Conservation (phyloP, 2,888 invertebrate species). For the Cheilosia vulpina region DNA sequence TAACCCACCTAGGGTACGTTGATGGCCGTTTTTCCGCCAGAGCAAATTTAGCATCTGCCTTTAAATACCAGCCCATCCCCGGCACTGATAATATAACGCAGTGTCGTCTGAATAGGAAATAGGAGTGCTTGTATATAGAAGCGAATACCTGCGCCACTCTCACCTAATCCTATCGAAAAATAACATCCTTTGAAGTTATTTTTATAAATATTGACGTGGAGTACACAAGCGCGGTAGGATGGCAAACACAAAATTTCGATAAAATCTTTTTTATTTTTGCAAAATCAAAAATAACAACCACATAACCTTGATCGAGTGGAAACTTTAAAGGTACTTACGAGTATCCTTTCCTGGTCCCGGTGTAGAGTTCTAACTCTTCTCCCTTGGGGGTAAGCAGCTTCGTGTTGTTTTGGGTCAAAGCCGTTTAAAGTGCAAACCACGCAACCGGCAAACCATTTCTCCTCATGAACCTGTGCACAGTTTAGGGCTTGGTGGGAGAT, state of each 20-base stretch:
- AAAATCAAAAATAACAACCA: slow-evolving; percentile 47
- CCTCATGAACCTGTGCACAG: slow-evolving; percentile 6
- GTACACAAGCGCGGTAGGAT: not conserved
- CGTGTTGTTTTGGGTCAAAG: slow-evolving; percentile 16
- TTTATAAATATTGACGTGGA: slow-evolving; percentile 49
- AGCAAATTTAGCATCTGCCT: slow-evolving; percentile 56
- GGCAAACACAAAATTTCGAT: not conserved
- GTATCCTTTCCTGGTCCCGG: too few species aligned
- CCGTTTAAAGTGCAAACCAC: slow-evolving; percentile 13
- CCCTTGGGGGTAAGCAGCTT: not conserved
- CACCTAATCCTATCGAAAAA: slow-evolving; percentile 37
- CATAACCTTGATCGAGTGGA: slow-evolving; percentile 17
- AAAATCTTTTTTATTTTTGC: not conserved
- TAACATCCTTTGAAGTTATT: slow-evolving; percentile 46
- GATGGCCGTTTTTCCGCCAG: slow-evolving; percentile 40
- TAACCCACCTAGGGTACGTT: slow-evolving; percentile 10
- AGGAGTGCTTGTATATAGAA: not conserved
- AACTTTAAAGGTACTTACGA: not conserved
- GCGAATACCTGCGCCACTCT: slow-evolving; percentile 4
- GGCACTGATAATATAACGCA: slow-evolving; percentile 5
- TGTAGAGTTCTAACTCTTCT: too few species aligned
- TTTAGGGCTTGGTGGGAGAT: not conserved
- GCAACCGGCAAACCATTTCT: slow-evolving; percentile 1
- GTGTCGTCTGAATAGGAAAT: not conserved
- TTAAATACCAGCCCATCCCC: slow-evolving; percentile 41